Conservation (phyloP, 35 echinoderm and acorn worm species). For the Lytechinus variegatus region DNA sequence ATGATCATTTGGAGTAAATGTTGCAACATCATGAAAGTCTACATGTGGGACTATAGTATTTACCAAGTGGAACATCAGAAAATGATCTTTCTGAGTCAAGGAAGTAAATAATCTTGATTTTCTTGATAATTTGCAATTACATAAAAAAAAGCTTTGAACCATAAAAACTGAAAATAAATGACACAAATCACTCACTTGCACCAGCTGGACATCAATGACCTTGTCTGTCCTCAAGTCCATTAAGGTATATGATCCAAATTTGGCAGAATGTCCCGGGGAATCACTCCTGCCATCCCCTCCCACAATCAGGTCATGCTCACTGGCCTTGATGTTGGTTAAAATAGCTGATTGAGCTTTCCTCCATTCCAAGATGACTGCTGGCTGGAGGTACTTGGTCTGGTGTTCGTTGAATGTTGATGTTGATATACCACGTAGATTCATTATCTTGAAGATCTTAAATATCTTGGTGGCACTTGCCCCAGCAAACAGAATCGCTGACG, state of each 20-base stretch:
- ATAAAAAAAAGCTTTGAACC: too few relatives aligned
- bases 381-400: conserved; percentile 28
- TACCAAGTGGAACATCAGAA: too few relatives aligned
- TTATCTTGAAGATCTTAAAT: neutral
- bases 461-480: conserved; percentile 56
- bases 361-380: neutral
- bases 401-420: conserved; percentile 12
- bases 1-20: too few relatives aligned
- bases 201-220: conserved; percentile 51
- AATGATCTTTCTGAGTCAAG: too few relatives aligned
- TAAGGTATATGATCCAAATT: conserved; percentile 53
- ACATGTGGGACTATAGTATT: too few relatives aligned
- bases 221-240: conserved; percentile 60
- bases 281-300: conserved; percentile 52
- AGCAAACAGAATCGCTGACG: conserved; percentile 54
- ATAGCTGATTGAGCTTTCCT: neutral
- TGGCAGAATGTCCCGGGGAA: conserved; percentile 45
- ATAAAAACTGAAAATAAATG: too few relatives aligned
- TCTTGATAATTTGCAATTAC: too few relatives aligned
- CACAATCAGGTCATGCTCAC: neutral
- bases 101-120: too few relatives aligned
- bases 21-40: too few relatives aligned
- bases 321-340: neutral
- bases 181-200: conserved; percentile 60
- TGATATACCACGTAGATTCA: conserved; percentile 26